A percentile compares a stretch with the other conserved stretches of the same genome.
These are phyloP conservation scores for Drosophila repleta DNA, from an alignment of 1,140 invertebrate species.

Conservation along the genomic window DNA sequence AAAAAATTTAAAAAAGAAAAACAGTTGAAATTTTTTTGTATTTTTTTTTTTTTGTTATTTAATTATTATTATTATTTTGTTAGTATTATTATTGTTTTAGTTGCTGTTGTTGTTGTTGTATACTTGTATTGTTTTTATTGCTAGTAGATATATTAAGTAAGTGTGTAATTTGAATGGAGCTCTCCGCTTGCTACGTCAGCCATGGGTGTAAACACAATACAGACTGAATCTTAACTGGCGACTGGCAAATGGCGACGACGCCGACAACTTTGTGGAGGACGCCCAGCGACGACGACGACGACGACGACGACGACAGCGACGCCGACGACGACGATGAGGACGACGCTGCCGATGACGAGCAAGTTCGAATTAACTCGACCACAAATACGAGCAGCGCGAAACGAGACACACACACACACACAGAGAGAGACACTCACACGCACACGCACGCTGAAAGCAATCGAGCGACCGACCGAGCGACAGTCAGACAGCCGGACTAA, in stretches of 20 bases:
- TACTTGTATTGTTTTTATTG: slow-evolving; percentile 49
- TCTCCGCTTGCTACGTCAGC: slow-evolving; percentile 79
- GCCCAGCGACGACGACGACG: slow-evolving; percentile 25
- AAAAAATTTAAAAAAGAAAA: slow-evolving; percentile 62
- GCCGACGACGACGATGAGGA: slow-evolving; percentile 2
- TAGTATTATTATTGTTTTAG: background rate
- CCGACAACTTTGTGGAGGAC: slow-evolving; percentile 32
- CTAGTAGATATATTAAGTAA: slow-evolving; percentile 47
- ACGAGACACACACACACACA: slow-evolving; percentile 17
- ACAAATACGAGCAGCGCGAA: slow-evolving; percentile 56
- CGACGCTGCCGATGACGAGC: slow-evolving; percentile 40
- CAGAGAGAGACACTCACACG: slow-evolving; percentile 2
- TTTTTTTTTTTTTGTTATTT: slow-evolving; percentile 29
- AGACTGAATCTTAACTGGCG: slow-evolving; percentile 77
- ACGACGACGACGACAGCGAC: slow-evolving; percentile 1
- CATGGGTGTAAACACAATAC: slow-evolving; percentile 84
- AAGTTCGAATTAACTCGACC: slow-evolving; percentile 75
- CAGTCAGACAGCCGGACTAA: slow-evolving; percentile 1
- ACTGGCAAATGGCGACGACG: slow-evolving; percentile 12
- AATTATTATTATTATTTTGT: background rate
- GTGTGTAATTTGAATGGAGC: slow-evolving; percentile 44
- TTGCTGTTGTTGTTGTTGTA: slow-evolving; percentile 15
- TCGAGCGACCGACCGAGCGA: background rate
- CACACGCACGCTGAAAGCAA: background rate
- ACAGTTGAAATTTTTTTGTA: slow-evolving; percentile 34